phyloP scores from a whole-genome alignment of 37 sponge, comb jelly and placozoan genomes.

The Corticium candelabrum region DNA sequence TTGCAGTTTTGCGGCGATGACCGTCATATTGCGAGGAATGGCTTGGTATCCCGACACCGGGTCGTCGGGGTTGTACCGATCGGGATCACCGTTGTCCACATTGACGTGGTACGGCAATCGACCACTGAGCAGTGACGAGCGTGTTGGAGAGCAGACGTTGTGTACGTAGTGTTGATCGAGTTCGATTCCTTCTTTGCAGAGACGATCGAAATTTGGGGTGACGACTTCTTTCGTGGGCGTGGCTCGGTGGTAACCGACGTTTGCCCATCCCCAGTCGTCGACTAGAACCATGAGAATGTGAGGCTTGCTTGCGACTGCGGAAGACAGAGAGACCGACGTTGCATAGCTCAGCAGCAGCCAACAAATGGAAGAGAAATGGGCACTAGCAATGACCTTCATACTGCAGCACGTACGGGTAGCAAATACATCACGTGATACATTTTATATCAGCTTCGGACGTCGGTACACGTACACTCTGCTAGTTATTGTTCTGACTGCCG shows the following conservation, averaged over 20 bases:
- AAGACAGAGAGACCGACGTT: too few relatives aligned
- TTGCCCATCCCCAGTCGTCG: too few relatives aligned
- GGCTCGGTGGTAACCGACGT: too few relatives aligned
- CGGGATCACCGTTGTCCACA: background rate
- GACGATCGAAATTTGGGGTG: constrained; percentile 23
- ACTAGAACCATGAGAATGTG: constrained; percentile 29
- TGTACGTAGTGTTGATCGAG: constrained; percentile 13
- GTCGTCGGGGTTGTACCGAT: constrained; percentile 9
- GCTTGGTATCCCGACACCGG: constrained; percentile 15
- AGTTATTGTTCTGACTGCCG: too few relatives aligned
- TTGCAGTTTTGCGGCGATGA: constrained; percentile 1
- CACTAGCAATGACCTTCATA: too few relatives aligned
- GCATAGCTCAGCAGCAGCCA: too few relatives aligned
- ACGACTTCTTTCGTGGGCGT: too few relatives aligned
- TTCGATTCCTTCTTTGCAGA: constrained; percentile 12
- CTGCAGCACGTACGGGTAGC: too few relatives aligned
- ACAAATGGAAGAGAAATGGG: too few relatives aligned
- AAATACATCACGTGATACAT: too few relatives aligned
- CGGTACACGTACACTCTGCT: too few relatives aligned
- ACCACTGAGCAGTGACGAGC: background rate
- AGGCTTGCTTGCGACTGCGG: constrained; percentile 1
- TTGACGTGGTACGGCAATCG: background rate
- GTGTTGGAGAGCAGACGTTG: background rate
- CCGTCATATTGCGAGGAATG: constrained; percentile 18
- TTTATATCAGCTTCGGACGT: too few relatives aligned